phyloP scores from a whole-genome alignment of 2,113 vertebrate species.

The Anolis sagrei region DNA sequence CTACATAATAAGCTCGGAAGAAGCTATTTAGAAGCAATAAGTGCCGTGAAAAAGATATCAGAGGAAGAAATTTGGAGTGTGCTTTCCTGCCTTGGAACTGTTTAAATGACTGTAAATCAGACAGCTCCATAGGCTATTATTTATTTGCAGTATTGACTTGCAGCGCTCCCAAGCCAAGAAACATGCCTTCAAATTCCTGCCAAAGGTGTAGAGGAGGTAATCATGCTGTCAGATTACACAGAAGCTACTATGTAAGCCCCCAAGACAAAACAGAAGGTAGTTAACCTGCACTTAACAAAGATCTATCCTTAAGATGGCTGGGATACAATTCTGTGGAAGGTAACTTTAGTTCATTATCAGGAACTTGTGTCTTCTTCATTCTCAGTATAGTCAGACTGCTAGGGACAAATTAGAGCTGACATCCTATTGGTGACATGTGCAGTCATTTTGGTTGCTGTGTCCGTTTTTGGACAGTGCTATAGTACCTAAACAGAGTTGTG shows the following conservation, averaged over 20 bases:
- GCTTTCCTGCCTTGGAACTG: conserved; percentile 3
- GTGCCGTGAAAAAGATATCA: conserved; percentile 33
- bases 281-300: conserved; percentile 28
- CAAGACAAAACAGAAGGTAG: conserved; percentile 30
- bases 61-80: conserved; percentile 10
- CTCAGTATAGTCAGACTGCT: background rate
- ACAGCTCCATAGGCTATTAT: conserved; percentile 24
- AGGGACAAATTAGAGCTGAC: no score
- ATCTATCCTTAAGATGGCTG: background rate
- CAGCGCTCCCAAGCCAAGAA: background rate
- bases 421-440: no score
- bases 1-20: conserved; percentile 28
- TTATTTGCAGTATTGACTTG: conserved; percentile 40
- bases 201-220: background rate
- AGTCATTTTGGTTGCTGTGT: no score
- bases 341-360: conserved; percentile 13
- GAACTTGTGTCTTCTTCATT: background rate
- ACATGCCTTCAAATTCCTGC: conserved; percentile 33
- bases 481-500: no score
- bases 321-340: background rate
- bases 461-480: no score
- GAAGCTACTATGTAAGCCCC: conserved; percentile 21
- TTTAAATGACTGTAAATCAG: conserved; percentile 35
- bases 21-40: conserved; percentile 26
- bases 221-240: conserved; percentile 9